These are phyloP conservation scores for Chaenodraco wilsoni DNA, from an alignment of 2,797 vertebrate genomes.

Conservation along the genomic window DNA sequence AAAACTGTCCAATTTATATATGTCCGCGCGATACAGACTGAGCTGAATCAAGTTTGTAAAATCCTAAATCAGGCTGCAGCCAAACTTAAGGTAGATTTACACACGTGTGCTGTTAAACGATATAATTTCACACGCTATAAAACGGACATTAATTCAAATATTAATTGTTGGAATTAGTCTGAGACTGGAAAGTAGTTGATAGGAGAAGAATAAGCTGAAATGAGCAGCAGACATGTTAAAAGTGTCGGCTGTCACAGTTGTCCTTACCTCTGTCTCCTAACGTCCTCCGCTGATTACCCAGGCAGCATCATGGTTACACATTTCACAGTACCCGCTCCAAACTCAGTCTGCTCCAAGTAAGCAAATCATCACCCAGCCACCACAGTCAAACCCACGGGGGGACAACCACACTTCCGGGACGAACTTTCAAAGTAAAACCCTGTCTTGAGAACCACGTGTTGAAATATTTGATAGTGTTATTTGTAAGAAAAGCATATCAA, in stretches of 20 bases:
- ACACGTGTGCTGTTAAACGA: conserved; percentile 15
- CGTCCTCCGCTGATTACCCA: conserved; percentile 79
- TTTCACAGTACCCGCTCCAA: conserved; percentile 95
- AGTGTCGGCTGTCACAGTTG: conserved; percentile 38
- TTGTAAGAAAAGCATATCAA: not conserved
- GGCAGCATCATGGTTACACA: conserved; percentile 87
- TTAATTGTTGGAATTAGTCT: conserved; percentile 16
- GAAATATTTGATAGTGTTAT: not conserved
- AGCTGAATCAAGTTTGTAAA: conserved; percentile 63
- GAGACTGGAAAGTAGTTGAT: conserved; percentile 61
- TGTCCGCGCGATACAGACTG: not conserved
- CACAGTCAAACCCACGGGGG: conserved; percentile 35
- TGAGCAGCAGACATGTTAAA: not conserved
- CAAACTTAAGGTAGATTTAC: conserved; percentile 52
- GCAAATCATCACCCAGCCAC: conserved; percentile 87
- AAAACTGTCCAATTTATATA: conserved; percentile 28
- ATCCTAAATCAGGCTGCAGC: conserved; percentile 24
- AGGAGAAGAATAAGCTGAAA: conserved; percentile 13
- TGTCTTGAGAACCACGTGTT: conserved; percentile 3
- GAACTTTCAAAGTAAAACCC: conserved; percentile 66
- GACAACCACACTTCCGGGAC: not conserved
- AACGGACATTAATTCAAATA: conserved; percentile 11
- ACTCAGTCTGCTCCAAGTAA: conserved; percentile 87
- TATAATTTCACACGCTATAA: not conserved
- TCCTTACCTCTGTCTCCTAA: conserved; percentile 80